Percentiles rank a stretch among this genome's conserved stretches.
Evolutionary conservation across 2,797 vertebrate genomes (phyloP).

Genomic region (Anguilla marmorata): DNA sequence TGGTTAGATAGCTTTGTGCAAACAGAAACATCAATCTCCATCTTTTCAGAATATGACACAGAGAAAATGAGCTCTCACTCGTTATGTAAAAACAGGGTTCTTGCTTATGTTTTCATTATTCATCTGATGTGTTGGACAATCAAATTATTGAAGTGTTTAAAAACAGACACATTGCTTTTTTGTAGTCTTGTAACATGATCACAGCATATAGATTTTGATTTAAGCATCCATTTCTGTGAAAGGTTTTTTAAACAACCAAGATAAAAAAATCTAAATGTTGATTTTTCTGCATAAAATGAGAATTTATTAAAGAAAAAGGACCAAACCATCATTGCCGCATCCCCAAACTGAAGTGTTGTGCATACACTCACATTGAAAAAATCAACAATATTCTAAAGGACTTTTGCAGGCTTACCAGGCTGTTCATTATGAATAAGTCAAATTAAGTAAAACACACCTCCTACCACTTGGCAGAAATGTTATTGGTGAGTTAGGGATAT

Average conservation of each 20-base stretch:
- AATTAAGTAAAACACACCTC: neutral
- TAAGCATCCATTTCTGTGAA: too few species aligned
- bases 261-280: too few species aligned
- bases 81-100: constrained; percentile 36
- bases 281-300: too few species aligned
- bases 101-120: neutral
- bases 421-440: neutral
- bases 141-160: neutral
- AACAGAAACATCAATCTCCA: constrained; percentile 21
- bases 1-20: constrained; percentile 27
- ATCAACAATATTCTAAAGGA: too few species aligned
- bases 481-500: neutral
- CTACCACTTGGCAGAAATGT: neutral
- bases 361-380: neutral
- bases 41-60: constrained; percentile 20
- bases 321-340: neutral
- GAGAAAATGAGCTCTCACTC: constrained; percentile 32
- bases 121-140: neutral
- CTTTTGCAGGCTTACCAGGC: too few species aligned
- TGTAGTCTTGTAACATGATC: neutral
- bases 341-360: neutral
- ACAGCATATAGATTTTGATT: too few species aligned
- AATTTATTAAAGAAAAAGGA: neutral
- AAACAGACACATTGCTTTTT: neutral
- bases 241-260: too few species aligned